A percentile compares a stretch with the other conserved stretches of the same genome.
Evolutionary conservation across 2,888 invertebrate species (phyloP).

Genomic region (Chymomyza caudatula): DNA sequence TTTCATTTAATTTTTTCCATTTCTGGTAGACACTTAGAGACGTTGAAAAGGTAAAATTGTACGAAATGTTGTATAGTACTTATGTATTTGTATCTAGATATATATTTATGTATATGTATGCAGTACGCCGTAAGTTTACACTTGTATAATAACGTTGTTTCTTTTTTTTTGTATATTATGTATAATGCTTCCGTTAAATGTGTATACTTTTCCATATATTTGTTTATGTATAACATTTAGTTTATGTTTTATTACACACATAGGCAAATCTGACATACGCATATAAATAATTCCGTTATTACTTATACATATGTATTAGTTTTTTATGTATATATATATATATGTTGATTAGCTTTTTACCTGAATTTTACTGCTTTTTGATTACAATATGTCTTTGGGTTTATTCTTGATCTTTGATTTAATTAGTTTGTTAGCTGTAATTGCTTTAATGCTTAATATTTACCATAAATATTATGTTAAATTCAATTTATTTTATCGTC

Average conservation of each 20-base stretch:
- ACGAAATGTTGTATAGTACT: conserved; percentile 44
- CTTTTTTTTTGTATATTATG: conserved; percentile 24
- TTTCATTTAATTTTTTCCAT: conserved; percentile 35
- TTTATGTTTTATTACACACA: conserved; percentile 11
- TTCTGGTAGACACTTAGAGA: conserved; percentile 71
- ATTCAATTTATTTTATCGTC: conserved; percentile 29
- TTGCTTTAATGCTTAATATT: conserved; percentile 7
- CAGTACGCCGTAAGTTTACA: conserved; percentile 10
- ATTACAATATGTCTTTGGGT: conserved; percentile 2
- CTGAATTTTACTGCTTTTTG: conserved; percentile 1
- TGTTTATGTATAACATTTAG: conserved; percentile 25
- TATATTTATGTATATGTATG: too few relatives aligned
- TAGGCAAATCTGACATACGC: conserved; percentile 37
- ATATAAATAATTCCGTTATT: too few relatives aligned
- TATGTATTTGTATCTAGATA: conserved; percentile 24
- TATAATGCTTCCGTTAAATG: conserved; percentile 18
- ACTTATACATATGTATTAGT: conserved; percentile 4
- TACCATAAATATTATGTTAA: conserved; percentile 9
- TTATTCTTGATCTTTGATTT: conserved; percentile 12
- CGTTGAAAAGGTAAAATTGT: conserved; percentile 73
- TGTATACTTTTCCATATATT: conserved; percentile 24
- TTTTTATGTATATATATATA: conserved; percentile 5
- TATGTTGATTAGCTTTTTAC: conserved; percentile 8
- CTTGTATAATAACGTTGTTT: conserved; percentile 17
- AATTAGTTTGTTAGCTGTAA: background rate